Base-by-base conservation (phyloP, 2,888 invertebrate genomes). In the Brachypalpus laphriformis region DNA sequence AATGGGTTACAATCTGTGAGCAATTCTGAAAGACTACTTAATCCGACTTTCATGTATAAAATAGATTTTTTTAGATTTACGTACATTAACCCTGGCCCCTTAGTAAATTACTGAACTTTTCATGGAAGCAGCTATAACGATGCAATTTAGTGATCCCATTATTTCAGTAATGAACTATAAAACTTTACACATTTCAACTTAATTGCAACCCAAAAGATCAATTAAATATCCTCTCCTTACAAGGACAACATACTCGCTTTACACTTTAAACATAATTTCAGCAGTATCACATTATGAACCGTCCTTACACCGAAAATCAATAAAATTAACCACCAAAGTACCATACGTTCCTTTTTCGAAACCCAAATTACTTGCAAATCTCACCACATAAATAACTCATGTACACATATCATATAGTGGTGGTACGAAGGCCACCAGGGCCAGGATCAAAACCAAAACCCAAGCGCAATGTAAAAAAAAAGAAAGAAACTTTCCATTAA, bases 401-500 rank as follows among this genome's bases (percentile, higher is more conserved):
- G 6, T 11, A 18, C 16, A 61, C 42, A n/a, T n/a, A 9, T 37
- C 22, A n/a, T 37, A n/a, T 31, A 5, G 8, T 16, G n/a, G n/a
- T n/a, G n/a, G n/a, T n/a, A n/a, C n/a, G n/a, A n/a, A n/a, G n/a
- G n/a, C n/a, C n/a, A n/a, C n/a, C n/a, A n/a, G n/a, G n/a, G 34
- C 40, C 14, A 14, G n/a, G 28, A 9, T 0, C 25, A 18, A 4
- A 7, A 16, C 25, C 25, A 6, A 31, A 31, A 40, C 20, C 11
- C 16, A 45, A 72, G 31, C 18, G 18, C 25, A 49, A 65, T 22
- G 31, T 47, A 45, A 61, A 22, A 25, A 25, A 25, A 25, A 25
- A 25, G 5, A 56, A 59, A 65, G 37, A n/a, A 42, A 34, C 40
- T 75, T 59, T 74, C 37, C 59, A 74, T 83, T 74, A 78, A 72